These are phyloP conservation scores for Lepus americanus DNA, from an alignment of 2,113 vertebrate genomes.

Conservation along the genomic window DNA sequence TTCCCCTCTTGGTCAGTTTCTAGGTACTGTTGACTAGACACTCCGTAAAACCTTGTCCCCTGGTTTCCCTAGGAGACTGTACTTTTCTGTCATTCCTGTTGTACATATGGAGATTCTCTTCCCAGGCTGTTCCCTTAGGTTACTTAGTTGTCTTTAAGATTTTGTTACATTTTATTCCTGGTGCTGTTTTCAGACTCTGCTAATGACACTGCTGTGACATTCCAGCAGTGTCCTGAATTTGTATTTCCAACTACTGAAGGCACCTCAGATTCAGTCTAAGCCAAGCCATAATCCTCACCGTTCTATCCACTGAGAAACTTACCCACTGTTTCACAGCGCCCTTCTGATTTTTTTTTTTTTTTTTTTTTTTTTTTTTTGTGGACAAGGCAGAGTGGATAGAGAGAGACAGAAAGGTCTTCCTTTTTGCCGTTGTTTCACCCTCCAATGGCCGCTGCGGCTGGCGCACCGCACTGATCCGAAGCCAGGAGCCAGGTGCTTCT, in stretches of 20 bases:
- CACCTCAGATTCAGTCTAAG: slow-evolving; percentile 10
- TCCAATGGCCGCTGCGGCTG: too few relatives aligned
- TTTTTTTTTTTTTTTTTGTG: too few relatives aligned
- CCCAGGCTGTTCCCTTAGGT: background rate
- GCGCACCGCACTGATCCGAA: too few relatives aligned
- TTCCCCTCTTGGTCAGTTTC: background rate
- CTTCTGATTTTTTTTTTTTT: too few relatives aligned
- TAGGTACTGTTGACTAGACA: background rate
- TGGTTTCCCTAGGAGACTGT: background rate
- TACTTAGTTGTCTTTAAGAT: background rate
- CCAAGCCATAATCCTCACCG: background rate
- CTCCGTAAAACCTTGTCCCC: background rate
- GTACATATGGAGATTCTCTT: background rate
- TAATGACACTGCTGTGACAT: accelerated
- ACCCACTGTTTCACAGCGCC: background rate
- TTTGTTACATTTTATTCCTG: background rate
- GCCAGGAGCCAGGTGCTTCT: too few relatives aligned
- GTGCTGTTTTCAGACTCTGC: background rate
- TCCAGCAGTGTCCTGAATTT: background rate
- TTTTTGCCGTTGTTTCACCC: too few relatives aligned
- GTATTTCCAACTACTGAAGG: background rate
- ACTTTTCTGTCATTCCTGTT: background rate
- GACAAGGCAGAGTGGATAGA: too few relatives aligned
- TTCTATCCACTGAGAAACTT: background rate
- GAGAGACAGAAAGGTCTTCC: too few relatives aligned